Conservation (phyloP, 1,140 invertebrate species). For the Thrips palmi region DNA sequence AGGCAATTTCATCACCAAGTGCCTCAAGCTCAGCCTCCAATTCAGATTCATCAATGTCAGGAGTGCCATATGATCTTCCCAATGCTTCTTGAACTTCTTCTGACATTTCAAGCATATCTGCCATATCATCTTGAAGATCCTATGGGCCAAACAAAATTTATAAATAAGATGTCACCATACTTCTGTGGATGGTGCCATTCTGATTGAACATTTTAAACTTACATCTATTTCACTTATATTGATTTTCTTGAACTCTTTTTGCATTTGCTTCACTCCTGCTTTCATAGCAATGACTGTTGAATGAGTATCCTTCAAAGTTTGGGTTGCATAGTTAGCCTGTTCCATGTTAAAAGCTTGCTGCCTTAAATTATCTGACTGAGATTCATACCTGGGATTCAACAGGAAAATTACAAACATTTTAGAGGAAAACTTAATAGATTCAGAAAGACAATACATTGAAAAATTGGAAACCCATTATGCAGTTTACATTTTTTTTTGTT, state of each 20-base stretch:
- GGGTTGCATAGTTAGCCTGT: constrained; percentile 96
- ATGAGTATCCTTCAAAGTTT: constrained; percentile 97
- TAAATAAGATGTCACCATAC: no score
- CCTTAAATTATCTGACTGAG: constrained; percentile 77
- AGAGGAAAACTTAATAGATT: constrained; percentile 8
- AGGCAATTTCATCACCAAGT: constrained; percentile 82
- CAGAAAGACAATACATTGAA: no score
- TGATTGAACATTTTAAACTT: no score
- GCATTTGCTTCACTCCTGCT: constrained; percentile 93
- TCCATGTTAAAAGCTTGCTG: constrained; percentile 99
- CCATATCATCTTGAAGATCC: constrained; percentile 96
- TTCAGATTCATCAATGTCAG: constrained; percentile 97
- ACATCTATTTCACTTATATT: constrained; percentile 97
- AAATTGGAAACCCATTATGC: constrained; percentile 1
- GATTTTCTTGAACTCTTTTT: constrained; percentile 96
- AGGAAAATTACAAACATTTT: constrained; percentile 14
- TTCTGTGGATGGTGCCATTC: no score
- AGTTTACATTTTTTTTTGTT: constrained; percentile 89
- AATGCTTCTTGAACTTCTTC: constrained; percentile 96
- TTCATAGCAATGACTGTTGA: constrained; percentile 93
- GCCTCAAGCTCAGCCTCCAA: constrained; percentile 94
- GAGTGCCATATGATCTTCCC: constrained; percentile 87
- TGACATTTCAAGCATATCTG: constrained; percentile 94
- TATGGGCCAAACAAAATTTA: no score
- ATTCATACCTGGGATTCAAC: constrained; percentile 80